Evolutionary conservation across 2,797 vertebrate genomes (phyloP), one percentile per base, ranked within the genome.

Genomic region (Gallinago nigripennis): DNA sequence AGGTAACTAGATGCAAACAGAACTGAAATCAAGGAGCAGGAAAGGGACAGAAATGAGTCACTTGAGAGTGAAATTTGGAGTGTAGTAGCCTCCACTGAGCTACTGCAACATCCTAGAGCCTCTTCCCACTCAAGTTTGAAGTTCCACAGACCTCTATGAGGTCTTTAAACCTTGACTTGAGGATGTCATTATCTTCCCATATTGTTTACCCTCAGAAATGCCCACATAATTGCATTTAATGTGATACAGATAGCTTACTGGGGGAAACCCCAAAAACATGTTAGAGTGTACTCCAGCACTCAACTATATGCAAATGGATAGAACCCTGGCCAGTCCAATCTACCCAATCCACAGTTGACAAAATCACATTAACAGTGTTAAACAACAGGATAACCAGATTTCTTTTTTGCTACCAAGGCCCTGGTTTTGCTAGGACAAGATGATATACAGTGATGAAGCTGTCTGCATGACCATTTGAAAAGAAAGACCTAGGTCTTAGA

Each of bases 1-100:
- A 46, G 27, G 16, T 48, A n/a, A 51, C 21, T 21, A 9, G 41
- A 45, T 37, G 27, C 11, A 80, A 70, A 51, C 12, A 56, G 27
- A 84, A 28, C 11, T 51, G 46, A 51, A 86, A 85, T 27, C 7
- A 39, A 58, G 57, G 33, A 48, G 11, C 6, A 45, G 18, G 11
- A 78, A 57, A 3, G 11, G 11, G 18, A 6, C 13, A 82, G 41
- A 69, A 50, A 5, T 0, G 0, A 57, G 14, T 19, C 10, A 12
- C 6, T 11, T 9, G 25, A 1, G 53, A 76, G 56, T 35, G 25
- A 53, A 68, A 25, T 3, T 60, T 3, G 3, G 80, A 53, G 12
- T 46, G 39, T 25, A 39, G 16, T 11, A 60, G 11, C 21, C 11
- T 70, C 19, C 57, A 30, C 19, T 20, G 31, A 77, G 43, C 11